Base-by-base conservation (phyloP, 2,888 invertebrate genomes). In the Sinotaia quadrata region DNA sequence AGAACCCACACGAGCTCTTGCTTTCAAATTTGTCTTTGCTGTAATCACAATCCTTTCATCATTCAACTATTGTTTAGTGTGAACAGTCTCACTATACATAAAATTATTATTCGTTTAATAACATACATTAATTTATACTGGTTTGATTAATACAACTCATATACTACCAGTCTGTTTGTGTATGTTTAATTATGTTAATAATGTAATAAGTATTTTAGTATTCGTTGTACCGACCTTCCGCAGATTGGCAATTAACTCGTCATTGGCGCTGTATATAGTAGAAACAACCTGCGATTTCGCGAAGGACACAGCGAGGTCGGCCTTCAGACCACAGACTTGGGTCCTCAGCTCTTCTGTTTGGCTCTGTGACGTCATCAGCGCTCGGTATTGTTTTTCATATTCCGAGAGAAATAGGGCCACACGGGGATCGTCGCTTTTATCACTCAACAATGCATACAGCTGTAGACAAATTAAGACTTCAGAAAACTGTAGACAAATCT, bases 191-290 rank as follows among this genome's bases (percentile, higher is more conserved):
- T 15, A 33, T 21, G 57, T 57, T 34, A 18, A 37, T 36, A 27
- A 31, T 1, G n/a, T n/a, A n/a, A n/a, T n/a, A n/a, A n/a, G n/a
- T n/a, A n/a, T n/a, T n/a, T n/a, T n/a, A n/a, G n/a, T n/a, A n/a
- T n/a, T n/a, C n/a, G n/a, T n/a, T n/a, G 34, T 1, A 41, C 63
- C 41, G 37, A 63, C 63, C 27, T 51, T 51, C 37, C 34, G 52
- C 18, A 54, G 15, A 4, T 37, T 24, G 1, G 36, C 31, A 2
- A 54, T 29, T 29, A 51, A 29, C 15, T 63, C 63, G n/a, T 63
- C 63, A 8, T 7, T 54, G 29, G 5, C 1, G 36, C 8, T 36
- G 63, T 54, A 63, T 4, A 54, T 27, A 8, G 49, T 37, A 4
- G 49, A 36, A 8, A 63, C 63, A 33, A 51, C 63, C 51, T 10